Conservation (phyloP, 2,797 vertebrate species). For the Orientallactaga sibirica region DNA sequence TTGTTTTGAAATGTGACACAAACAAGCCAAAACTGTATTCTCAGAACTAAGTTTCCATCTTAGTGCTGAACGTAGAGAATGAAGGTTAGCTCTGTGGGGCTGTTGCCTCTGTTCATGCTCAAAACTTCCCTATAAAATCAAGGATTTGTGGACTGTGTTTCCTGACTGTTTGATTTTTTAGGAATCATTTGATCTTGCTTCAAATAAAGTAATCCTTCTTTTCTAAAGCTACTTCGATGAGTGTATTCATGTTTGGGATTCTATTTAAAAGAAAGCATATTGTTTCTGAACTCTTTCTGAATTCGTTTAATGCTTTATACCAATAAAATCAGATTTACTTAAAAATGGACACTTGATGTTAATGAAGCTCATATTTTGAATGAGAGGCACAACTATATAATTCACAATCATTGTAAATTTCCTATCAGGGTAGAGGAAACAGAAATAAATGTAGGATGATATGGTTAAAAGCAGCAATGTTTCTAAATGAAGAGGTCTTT, state of each 20-base stretch:
- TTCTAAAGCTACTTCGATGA: not conserved
- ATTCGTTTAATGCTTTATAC: not conserved
- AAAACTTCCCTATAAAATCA: not conserved
- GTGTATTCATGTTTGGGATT: not conserved
- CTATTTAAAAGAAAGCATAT: not conserved
- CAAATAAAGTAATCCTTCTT: not conserved
- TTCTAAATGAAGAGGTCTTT: not conserved
- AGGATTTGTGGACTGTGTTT: not conserved
- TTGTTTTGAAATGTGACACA: conserved; percentile 43
- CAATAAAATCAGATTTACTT: not conserved
- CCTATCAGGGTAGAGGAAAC: not conserved
- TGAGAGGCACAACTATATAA: not conserved
- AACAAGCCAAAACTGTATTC: not conserved
- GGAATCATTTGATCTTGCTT: conserved; percentile 40
- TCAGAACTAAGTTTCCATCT: conserved; percentile 26
- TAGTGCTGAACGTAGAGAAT: conserved; percentile 1
- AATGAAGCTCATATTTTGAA: conserved; percentile 8
- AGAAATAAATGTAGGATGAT: not conserved
- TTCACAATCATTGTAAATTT: not conserved
- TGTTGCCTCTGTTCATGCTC: not conserved
- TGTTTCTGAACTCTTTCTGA: not conserved
- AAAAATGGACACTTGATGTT: not conserved
- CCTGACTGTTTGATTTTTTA: not conserved
- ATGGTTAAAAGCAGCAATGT: not conserved
- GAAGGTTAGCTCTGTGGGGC: not conserved